Base-by-base conservation (phyloP, 2,797 vertebrate species). In the Xerus rutilus region DNA sequence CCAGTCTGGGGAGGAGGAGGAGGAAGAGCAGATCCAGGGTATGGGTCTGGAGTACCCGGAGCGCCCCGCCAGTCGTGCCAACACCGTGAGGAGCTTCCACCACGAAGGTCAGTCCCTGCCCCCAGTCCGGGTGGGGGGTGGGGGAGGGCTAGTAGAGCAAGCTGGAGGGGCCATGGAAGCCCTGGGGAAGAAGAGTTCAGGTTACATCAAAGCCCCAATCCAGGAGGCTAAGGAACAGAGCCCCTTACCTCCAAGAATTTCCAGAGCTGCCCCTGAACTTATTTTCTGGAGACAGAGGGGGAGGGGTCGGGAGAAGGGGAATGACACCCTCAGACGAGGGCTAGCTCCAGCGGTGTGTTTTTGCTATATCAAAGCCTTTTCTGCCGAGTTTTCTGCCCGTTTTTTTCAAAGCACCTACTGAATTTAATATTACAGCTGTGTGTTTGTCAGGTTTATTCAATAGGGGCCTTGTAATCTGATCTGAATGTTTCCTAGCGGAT, bases 41-140 rank as follows among this genome's bases (percentile, higher is more conserved):
- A 98, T 99, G 81, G 97, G 97, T 91, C 99, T 99, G 82, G 99
- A 99, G 97, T 99, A 99, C 97, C 99, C 99, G 0, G 99, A 99
- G 98, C 99, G 99, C 96, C 99, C 99, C 2, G 99, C 99, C 96
- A 99, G 99, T 98, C 99, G 99, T 87, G 99, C 99, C 96, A 99
- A 99, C 99, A 99, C 99, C 93, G 99, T 99, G 98, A 99, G 99
- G 98, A 99, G 99, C 93, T 99, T 99, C 98, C 99, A 99, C 98
- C 99, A 99, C 98, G 99, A 99, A 99, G 99, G 99, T 99, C 98
- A 98, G 98, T 98, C 69, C 32, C 57, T 39, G 76, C 32, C n/a
- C 11, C 0, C 32, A 21, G 49, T 70, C 32, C 78, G 74, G 79
- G 32, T 12, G 3, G 77, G 78, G 77, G 47, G 23, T 25, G 59